A percentile compares a stretch with the other conserved stretches of the same genome.
These are phyloP conservation scores for Climacteris rufus DNA, from an alignment of 2,113 vertebrate genomes.

Conservation along the genomic window DNA sequence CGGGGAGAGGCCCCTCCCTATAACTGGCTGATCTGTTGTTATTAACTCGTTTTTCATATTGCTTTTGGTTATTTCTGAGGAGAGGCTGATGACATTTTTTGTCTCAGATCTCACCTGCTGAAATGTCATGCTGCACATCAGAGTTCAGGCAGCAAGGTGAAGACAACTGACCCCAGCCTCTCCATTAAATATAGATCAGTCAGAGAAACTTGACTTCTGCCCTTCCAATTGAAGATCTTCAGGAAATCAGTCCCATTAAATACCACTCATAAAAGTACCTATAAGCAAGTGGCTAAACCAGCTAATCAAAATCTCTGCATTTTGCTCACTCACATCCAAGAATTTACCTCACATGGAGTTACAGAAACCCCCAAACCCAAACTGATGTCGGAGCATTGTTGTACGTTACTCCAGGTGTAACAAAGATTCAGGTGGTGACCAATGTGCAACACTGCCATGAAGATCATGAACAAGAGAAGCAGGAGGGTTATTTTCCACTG, in stretches of 20 bases:
- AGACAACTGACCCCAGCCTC: background rate
- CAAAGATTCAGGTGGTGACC: background rate
- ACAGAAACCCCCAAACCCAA: background rate
- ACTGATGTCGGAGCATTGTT: fast-evolving
- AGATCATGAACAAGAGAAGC: background rate
- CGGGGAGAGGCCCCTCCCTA: background rate
- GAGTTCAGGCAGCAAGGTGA: background rate
- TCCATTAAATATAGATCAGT: background rate
- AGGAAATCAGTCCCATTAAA: background rate
- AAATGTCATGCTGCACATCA: background rate
- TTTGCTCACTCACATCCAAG: background rate
- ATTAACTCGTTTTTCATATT: background rate
- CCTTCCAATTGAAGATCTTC: background rate
- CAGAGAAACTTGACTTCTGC: background rate
- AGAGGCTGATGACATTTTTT: background rate
- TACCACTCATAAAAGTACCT: background rate
- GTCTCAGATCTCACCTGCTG: background rate
- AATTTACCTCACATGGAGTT: background rate
- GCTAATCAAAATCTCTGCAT: background rate
- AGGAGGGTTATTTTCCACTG: background rate
- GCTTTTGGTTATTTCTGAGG: background rate
- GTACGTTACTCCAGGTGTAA: background rate
- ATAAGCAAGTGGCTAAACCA: background rate
- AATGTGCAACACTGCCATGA: background rate
- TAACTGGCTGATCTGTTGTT: background rate